These are phyloP conservation scores for Psilopogon haemacephalus DNA, from an alignment of 2,113 vertebrate species.

Conservation along the genomic window DNA sequence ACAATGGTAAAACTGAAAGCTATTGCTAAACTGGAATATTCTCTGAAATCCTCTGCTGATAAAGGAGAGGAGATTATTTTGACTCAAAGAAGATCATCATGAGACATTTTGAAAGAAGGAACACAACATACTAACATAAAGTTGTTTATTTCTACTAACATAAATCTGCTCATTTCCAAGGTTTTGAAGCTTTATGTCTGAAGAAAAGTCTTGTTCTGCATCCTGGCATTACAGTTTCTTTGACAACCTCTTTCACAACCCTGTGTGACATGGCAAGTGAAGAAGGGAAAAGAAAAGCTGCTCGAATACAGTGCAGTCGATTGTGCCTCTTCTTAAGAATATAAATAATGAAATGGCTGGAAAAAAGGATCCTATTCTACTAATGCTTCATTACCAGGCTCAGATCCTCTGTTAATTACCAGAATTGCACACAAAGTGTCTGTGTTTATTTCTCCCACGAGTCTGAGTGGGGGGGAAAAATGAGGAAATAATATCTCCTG, in stretches of 20 bases:
- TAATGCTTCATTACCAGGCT: constrained; percentile 22
- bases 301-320: not conserved
- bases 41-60: not conserved
- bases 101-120: not conserved
- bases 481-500: not conserved
- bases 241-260: not conserved
- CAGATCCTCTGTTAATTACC: constrained; percentile 21
- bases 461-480: not conserved
- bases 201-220: not conserved
- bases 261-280: not conserved
- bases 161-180: not conserved
- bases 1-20: not conserved
- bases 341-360: constrained; percentile 12
- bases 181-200: not conserved
- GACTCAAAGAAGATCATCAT: not conserved
- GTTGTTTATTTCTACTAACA: not conserved
- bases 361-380: not conserved
- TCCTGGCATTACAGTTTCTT: not conserved
- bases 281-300: not conserved
- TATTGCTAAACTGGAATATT: not conserved
- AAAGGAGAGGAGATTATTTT: not conserved
- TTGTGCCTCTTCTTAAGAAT: not conserved
- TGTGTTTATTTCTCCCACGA: constrained; percentile 33
- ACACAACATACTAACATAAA: not conserved
- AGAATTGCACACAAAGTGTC: constrained; percentile 15